Conservation (phyloP, 2,888 invertebrate genomes). For the Cryptus armator region DNA sequence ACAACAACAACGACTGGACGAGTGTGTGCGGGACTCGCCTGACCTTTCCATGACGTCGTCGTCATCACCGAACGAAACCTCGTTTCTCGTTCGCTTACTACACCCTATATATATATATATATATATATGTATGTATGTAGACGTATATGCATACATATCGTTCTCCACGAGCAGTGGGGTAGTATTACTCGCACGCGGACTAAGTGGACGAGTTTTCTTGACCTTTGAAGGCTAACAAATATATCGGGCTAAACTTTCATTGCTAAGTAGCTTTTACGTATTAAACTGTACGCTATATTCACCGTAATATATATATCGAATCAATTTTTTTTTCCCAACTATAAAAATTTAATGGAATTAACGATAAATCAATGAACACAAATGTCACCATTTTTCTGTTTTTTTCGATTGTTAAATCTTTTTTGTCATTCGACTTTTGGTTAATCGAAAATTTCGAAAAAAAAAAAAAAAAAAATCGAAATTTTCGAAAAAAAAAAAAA, state of each 20-base stretch:
- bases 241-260: conserved; percentile 45
- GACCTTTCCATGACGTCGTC: conserved; percentile 57
- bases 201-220: conserved; percentile 33
- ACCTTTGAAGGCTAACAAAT: conserved; percentile 58
- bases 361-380: no score
- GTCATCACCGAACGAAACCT: conserved; percentile 54
- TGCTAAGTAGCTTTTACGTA: conserved; percentile 17
- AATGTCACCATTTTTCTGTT: no score
- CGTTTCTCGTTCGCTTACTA: conserved; percentile 36
- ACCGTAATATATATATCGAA: not conserved
- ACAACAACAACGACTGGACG: conserved; percentile 17
- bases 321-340: no score
- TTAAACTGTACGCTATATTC: not conserved
- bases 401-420: no score
- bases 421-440: no score
- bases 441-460: no score
- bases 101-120: not conserved
- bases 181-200: conserved; percentile 18
- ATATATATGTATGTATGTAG: not conserved
- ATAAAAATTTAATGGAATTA: no score
- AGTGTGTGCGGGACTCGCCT: conserved; percentile 41
- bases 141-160: not conserved
- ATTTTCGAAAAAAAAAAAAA: no score
- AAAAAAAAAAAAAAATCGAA: no score
- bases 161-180: not conserved